Evolutionary conservation across 2,888 invertebrate genomes (phyloP).

Genomic region (Sceliomorpha sp.): DNA sequence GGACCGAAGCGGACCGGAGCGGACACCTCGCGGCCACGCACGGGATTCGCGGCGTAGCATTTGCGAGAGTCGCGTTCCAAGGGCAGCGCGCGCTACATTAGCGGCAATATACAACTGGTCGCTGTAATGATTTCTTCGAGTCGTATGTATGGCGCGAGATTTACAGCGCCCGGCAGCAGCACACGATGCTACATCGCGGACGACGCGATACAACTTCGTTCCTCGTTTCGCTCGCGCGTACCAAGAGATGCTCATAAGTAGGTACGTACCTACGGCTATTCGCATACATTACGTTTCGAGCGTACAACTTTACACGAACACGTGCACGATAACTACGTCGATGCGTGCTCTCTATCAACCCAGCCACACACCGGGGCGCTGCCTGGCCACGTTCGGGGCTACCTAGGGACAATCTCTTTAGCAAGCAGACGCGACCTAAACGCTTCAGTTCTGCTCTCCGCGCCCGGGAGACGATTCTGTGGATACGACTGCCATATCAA

Average conservation of each 20-base stretch:
- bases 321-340: slow-evolving; percentile 44
- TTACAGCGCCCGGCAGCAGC: slow-evolving; percentile 64
- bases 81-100: slow-evolving; percentile 62
- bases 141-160: slow-evolving; percentile 62
- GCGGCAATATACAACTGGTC: slow-evolving; percentile 61
- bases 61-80: slow-evolving; percentile 51
- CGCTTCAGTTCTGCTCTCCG: no score
- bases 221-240: slow-evolving; percentile 30
- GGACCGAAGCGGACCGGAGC: no score
- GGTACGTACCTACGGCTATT: slow-evolving; percentile 34
- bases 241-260: slow-evolving; percentile 48
- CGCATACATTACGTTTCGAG: slow-evolving; percentile 46
- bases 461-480: no score
- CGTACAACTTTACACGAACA: slow-evolving; percentile 43
- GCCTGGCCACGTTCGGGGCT: no score
- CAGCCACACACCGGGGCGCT: no score
- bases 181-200: slow-evolving; percentile 46
- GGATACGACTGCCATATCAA: no score
- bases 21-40: slow-evolving; percentile 11
- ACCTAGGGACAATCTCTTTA: no score
- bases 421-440: no score
- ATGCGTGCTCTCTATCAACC: slow-evolving; percentile 35
- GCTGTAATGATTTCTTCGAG: slow-evolving; percentile 69
- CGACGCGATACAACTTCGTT: slow-evolving; percentile 63
- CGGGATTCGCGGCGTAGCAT: slow-evolving; percentile 13